Evolutionary conservation across 2,888 invertebrate species (phyloP).

Genomic region (Acanthopleura granulata): DNA sequence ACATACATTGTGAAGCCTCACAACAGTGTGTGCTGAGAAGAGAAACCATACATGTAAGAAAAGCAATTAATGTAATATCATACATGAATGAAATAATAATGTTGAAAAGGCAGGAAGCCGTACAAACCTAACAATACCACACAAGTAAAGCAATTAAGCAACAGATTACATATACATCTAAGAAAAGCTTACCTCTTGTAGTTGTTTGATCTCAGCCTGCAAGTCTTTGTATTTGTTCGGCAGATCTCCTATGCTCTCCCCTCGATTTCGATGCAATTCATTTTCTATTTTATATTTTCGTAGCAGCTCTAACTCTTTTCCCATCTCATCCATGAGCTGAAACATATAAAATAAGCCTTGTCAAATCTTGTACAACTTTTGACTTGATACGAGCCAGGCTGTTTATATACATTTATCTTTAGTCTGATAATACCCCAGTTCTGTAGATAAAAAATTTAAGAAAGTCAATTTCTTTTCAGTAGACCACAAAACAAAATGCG

Average conservation of each 20-base stretch:
- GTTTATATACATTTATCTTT: too few relatives aligned
- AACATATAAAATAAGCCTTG: constrained; percentile 24
- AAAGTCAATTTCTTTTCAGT: too few relatives aligned
- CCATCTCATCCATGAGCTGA: constrained; percentile 67
- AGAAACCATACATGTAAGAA: too few relatives aligned
- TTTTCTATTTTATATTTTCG: constrained; percentile 56
- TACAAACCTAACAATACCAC: neutral
- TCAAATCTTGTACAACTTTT: too few relatives aligned
- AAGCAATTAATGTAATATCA: too few relatives aligned
- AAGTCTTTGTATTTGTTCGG: constrained; percentile 49
- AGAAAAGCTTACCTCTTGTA: constrained; percentile 51
- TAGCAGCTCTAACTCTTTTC: constrained; percentile 67
- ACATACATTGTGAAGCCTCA: too few relatives aligned
- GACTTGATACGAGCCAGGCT: too few relatives aligned
- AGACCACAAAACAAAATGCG: too few relatives aligned
- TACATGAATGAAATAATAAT: too few relatives aligned
- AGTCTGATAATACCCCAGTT: too few relatives aligned
- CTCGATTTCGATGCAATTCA: constrained; percentile 37
- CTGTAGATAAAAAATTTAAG: too few relatives aligned
- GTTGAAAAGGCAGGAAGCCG: neutral
- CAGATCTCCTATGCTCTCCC: constrained; percentile 46
- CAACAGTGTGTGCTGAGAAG: too few relatives aligned
- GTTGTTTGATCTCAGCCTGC: constrained; percentile 50
- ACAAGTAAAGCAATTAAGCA: neutral
- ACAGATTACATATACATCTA: neutral